Evolutionary conservation across 2,888 invertebrate genomes (phyloP).

Genomic region (Coenonympha arcania): DNA sequence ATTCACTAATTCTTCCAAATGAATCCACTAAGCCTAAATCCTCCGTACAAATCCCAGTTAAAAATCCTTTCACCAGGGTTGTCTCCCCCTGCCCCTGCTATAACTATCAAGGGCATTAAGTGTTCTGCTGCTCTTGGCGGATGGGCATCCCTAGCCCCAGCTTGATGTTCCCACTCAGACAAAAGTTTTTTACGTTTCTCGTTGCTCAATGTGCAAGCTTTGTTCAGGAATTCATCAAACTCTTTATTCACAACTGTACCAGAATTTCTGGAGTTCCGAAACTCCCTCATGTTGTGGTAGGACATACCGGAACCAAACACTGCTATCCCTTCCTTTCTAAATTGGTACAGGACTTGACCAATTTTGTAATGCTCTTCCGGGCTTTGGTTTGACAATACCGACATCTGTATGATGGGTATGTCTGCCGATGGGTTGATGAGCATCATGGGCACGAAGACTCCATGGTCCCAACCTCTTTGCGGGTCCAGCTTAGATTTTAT

Average conservation of each 20-base stretch:
- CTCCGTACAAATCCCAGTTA: conserved; percentile 59
- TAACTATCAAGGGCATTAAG: conserved; percentile 61
- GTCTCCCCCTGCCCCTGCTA: conserved; percentile 59
- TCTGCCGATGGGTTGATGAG: conserved; percentile 60
- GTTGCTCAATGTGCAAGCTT: conserved; percentile 49
- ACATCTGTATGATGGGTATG: conserved; percentile 62
- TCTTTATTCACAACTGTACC: conserved; percentile 50
- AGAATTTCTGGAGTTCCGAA: conserved; percentile 37
- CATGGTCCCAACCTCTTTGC: conserved; percentile 67
- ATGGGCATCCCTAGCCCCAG: conserved; percentile 56
- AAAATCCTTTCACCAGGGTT: conserved; percentile 54
- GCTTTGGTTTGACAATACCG: conserved; percentile 55
- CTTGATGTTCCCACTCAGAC: conserved; percentile 49
- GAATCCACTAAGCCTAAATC: conserved; percentile 58
- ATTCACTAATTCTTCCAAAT: conserved; percentile 56
- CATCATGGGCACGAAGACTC: conserved; percentile 70
- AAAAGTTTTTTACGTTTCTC: conserved; percentile 45
- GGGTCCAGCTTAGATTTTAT: conserved; percentile 55
- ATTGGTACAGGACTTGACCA: conserved; percentile 49
- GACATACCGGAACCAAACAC: conserved; percentile 66
- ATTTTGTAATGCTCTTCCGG: conserved; percentile 55
- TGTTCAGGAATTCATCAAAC: conserved; percentile 59
- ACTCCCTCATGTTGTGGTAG: conserved; percentile 66
- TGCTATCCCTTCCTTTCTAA: conserved; percentile 60
- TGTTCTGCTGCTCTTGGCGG: conserved; percentile 60